Evolutionary conservation across 2,797 vertebrate genomes (phyloP).

Genomic region (Melanotaenia boesemani): DNA sequence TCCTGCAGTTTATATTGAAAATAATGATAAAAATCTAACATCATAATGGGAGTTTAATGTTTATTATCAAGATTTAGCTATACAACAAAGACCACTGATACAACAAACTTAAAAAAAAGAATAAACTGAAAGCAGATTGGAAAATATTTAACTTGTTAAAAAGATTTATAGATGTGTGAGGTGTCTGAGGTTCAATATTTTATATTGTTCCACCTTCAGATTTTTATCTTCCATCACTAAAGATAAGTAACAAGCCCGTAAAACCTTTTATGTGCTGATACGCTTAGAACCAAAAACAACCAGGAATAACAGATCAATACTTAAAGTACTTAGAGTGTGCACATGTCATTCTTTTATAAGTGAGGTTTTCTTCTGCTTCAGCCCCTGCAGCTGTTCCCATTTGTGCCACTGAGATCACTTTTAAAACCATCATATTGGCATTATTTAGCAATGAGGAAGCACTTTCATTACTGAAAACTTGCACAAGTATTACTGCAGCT

Average conservation of each 20-base stretch:
- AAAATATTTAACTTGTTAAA: no score
- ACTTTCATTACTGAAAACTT: background rate
- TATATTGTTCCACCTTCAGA: background rate
- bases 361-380: background rate
- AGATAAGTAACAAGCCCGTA: background rate
- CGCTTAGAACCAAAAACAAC: background rate
- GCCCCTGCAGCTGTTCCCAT: background rate
- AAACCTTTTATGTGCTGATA: background rate
- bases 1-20: no score
- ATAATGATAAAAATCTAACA: no score
- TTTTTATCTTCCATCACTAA: background rate
- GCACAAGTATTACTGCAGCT: background rate
- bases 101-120: no score
- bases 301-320: background rate
- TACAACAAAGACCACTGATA: no score
- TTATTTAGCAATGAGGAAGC: background rate
- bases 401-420: background rate
- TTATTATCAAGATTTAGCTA: no score
- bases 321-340: background rate
- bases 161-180: background rate
- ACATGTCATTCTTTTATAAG: background rate
- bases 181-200: background rate
- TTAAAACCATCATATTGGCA: background rate
- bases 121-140: no score
- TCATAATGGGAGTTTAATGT: no score